Evolutionary conservation across 2,888 invertebrate species (phyloP), one percentile per base, ranked within the genome.

Genomic region (Isoperla grammatica): DNA sequence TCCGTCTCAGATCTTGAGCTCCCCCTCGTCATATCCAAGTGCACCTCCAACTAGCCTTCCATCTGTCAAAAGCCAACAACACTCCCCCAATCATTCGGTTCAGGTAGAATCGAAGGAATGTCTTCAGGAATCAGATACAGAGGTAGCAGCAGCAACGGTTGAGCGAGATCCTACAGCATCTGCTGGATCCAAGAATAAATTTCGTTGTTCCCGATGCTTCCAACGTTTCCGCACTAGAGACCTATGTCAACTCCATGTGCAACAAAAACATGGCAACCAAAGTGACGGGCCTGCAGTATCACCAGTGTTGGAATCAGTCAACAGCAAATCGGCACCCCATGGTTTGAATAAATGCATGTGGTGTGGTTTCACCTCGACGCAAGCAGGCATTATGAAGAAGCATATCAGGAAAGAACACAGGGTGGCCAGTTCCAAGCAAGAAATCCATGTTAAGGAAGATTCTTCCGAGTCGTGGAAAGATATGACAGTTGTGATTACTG

Each of bases 381-480:
- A 70, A 53, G 65, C 69, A 61, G 68, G 69, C 43, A 66, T 67
- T 42, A 68, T 73, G 64, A 69, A 76, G 64, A 75, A 76, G 63
- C 79, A 79, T 70, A 73, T 78, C 61, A 74, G 73, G 54, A 78
- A 76, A 66, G 76, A 77, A 65, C 78, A 78, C 67, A 74, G 71
- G 57, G 64, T 70, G 37, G 54, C 57, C 13, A 64, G 58, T 8
- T 67, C 69, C 40, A 60, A 54, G 19, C 35, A 43, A 11, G 63
- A 63, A 37, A 39, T 53, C 39, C 19, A 15, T 12, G 29, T 43
- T 5, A 40, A 56, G 42, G 59, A 56, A 23, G 58, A 54, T 11
- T 20, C 49, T 15, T 50, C n/a, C 12, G 63, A 61, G 29, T n/a
- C 50, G 5, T 57, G 57, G 54, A 22, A 40, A 17, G 58, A 50